Percentiles rank a stretch among this genome's conserved stretches.
These are phyloP conservation scores for Theristus sp. DNA, from an alignment of 2,888 invertebrate species.

Conservation along the genomic window DNA sequence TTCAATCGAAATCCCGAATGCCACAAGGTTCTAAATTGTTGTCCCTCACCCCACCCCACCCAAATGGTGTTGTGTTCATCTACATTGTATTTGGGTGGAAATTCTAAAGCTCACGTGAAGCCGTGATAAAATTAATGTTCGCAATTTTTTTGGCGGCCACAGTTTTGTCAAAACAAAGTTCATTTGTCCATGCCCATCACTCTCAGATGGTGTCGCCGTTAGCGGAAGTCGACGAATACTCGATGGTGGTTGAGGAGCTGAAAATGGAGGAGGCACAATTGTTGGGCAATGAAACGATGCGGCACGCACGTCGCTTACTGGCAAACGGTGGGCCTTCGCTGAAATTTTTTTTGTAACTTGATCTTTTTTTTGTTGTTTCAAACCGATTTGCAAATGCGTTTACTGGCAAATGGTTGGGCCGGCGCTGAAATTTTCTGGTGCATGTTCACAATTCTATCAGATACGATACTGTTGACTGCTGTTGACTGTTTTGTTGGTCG, in stretches of 20 bases:
- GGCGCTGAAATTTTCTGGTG: background rate
- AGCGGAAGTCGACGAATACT: background rate
- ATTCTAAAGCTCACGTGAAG: no score
- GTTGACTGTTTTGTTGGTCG: background rate
- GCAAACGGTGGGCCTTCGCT: background rate
- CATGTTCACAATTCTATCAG: background rate
- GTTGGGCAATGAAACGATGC: background rate
- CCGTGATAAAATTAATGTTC: no score
- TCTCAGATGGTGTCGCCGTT: no score
- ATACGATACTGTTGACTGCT: background rate
- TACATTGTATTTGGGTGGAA: no score
- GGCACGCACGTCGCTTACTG: background rate
- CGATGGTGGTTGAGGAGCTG: background rate
- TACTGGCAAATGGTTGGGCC: background rate
- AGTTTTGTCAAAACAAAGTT: no score
- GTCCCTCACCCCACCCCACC: no score
- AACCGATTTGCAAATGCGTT: background rate
- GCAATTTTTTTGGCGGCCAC: no score
- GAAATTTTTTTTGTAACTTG: no score
- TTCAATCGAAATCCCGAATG: no score
- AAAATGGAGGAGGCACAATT: background rate
- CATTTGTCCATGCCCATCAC: no score
- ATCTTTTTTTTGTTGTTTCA: background rate
- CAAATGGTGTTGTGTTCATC: no score
- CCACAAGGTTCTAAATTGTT: no score